These are phyloP conservation scores for Procavia capensis DNA, from an alignment of 2,113 vertebrate genomes.

Conservation along the genomic window DNA sequence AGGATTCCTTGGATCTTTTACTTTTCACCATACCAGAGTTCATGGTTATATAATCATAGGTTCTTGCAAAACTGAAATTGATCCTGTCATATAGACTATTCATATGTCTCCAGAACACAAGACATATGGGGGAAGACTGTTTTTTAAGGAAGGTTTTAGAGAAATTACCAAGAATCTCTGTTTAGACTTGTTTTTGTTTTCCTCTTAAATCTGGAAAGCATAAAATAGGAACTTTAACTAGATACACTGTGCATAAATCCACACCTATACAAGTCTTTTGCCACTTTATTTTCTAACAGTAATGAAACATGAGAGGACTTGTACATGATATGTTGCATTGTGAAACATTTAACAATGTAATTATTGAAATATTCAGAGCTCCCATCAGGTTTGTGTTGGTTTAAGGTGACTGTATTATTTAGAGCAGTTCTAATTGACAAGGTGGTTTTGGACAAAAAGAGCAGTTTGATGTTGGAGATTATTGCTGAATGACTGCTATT, in stretches of 20 bases:
- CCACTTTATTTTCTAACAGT: neutral
- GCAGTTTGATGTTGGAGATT: neutral
- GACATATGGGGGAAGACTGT: neutral
- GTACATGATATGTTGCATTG: neutral
- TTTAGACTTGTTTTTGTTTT: neutral
- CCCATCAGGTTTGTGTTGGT: neutral
- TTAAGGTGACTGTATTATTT: neutral
- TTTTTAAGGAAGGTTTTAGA: neutral
- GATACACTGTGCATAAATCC: neutral
- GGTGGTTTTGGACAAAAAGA: neutral
- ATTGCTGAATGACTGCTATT: conserved; percentile 65
- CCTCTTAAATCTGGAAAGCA: neutral
- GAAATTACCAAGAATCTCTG: neutral
- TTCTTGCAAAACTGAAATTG: neutral
- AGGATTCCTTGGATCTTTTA: neutral
- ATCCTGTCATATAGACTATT: neutral
- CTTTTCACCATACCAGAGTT: neutral
- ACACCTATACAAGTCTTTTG: neutral
- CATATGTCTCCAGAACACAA: neutral
- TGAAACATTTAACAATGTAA: neutral
- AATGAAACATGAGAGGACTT: neutral
- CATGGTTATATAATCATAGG: neutral
- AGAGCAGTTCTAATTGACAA: neutral
- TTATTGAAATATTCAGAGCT: neutral
- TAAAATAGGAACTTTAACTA: neutral